Evolutionary conservation across 2,888 invertebrate species (phyloP).

Genomic region (Eristalis intricaria): DNA sequence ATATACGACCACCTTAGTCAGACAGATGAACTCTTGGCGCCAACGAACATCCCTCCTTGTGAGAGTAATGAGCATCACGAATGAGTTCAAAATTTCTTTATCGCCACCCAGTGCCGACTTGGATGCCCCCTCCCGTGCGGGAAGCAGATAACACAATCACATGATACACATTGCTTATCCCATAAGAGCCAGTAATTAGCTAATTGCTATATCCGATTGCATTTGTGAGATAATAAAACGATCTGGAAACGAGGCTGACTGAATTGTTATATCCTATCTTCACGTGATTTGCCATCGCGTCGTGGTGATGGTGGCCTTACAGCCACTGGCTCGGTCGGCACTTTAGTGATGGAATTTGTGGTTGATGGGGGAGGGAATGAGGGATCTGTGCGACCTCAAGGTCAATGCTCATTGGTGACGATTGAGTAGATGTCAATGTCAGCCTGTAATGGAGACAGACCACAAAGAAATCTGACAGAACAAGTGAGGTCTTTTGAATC

Average conservation of each 20-base stretch:
- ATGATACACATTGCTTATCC: slow-evolving; percentile 2
- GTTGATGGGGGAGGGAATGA: background rate
- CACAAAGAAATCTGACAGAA: background rate
- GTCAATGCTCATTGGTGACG: background rate
- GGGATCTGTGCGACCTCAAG: background rate
- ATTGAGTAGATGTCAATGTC: background rate
- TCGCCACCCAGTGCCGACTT: background rate
- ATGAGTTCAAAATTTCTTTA: background rate
- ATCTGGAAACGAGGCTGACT: slow-evolving; percentile 4
- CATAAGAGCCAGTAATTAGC: slow-evolving; percentile 22
- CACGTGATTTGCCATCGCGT: background rate
- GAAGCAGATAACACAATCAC: background rate
- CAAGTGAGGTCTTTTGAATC: background rate
- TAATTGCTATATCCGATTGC: slow-evolving; percentile 25
- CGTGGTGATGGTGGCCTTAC: background rate
- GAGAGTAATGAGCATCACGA: background rate
- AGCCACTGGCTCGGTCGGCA: background rate
- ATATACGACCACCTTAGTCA: background rate
- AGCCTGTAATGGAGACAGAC: background rate
- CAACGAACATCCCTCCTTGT: background rate
- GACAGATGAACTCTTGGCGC: background rate
- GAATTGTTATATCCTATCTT: background rate
- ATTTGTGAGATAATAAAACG: slow-evolving; percentile 10
- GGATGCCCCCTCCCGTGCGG: background rate
- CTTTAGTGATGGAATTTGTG: background rate